phyloP scores from a whole-genome alignment of 2,888 invertebrate genomes.

The Tetropium fuscum region DNA sequence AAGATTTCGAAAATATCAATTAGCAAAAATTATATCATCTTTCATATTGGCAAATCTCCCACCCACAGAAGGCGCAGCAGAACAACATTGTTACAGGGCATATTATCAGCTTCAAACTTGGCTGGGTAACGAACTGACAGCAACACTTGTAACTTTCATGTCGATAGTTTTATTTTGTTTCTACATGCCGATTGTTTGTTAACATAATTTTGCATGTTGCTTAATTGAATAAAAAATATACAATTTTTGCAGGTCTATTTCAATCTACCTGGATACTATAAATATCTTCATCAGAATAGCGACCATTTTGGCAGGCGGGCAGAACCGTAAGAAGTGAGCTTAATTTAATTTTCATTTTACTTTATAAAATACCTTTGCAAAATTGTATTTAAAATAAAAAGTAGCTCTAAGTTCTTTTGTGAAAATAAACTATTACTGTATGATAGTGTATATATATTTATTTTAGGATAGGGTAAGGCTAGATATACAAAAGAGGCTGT shows the following conservation, averaged over 20 bases:
- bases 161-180: not conserved
- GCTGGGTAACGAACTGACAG: no score
- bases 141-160: no score
- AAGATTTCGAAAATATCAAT: no score
- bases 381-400: slow-evolving; percentile 3
- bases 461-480: slow-evolving; percentile 38
- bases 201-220: not conserved
- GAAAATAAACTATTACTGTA: not conserved
- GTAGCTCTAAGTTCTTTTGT: not conserved
- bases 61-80: no score
- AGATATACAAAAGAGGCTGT: slow-evolving; percentile 33
- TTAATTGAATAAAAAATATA: slow-evolving; percentile 32
- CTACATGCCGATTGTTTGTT: not conserved
- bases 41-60: no score
- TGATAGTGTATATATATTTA: slow-evolving; percentile 35
- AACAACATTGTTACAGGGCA: no score
- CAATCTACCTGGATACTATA: slow-evolving; percentile 93
- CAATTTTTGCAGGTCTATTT: slow-evolving; percentile 83
- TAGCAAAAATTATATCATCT: no score
- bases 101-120: no score
- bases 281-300: slow-evolving; percentile 98
- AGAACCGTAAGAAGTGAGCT: slow-evolving; percentile 67
- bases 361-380: slow-evolving; percentile 23
- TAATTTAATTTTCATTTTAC: slow-evolving; percentile 25
- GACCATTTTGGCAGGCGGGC: slow-evolving; percentile 84